Conservation (phyloP, 2,888 invertebrate species). For the Sclerodermus sp. region DNA sequence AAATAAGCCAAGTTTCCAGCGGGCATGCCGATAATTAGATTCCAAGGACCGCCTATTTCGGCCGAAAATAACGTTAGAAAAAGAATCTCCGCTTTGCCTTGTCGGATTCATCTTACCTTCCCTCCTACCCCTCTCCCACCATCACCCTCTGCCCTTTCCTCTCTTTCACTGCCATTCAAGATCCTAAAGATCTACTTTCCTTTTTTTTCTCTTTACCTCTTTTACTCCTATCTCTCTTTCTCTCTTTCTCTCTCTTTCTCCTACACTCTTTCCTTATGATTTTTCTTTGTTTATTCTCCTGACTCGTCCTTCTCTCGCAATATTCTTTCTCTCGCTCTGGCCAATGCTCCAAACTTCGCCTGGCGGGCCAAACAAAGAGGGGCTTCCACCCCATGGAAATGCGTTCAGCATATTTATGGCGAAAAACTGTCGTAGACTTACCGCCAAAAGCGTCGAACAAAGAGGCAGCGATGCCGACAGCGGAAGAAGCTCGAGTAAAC, state of each 20-base stretch:
- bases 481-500: too few species aligned
- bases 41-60: slow-evolving; percentile 42
- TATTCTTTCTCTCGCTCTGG: not conserved
- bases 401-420: slow-evolving; percentile 46
- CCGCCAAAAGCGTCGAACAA: slow-evolving; percentile 19
- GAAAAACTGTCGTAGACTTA: slow-evolving; percentile 35
- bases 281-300: slow-evolving; percentile 9
- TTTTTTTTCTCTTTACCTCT: slow-evolving; percentile 9
- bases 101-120: too few species aligned
- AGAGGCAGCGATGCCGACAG: not conserved
- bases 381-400: slow-evolving; percentile 32
- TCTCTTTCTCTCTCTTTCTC: slow-evolving; percentile 10
- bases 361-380: slow-evolving; percentile 38
- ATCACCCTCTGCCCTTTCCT: not conserved
- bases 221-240: slow-evolving; percentile 9
- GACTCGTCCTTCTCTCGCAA: slow-evolving; percentile 5
- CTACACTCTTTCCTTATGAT: slow-evolving; percentile 8
- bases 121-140: too few species aligned
- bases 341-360: slow-evolving; percentile 18
- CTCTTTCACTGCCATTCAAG: not conserved
- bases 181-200: not conserved
- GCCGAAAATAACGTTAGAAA: slow-evolving; percentile 34
- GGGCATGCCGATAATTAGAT: slow-evolving; percentile 45
- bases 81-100: slow-evolving; percentile 27
- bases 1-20: slow-evolving; percentile 42